Percentiles rank a stretch among this genome's conserved stretches.
These are phyloP conservation scores for Xyrauchen texanus DNA, from an alignment of 2,113 vertebrate genomes.

Conservation along the genomic window DNA sequence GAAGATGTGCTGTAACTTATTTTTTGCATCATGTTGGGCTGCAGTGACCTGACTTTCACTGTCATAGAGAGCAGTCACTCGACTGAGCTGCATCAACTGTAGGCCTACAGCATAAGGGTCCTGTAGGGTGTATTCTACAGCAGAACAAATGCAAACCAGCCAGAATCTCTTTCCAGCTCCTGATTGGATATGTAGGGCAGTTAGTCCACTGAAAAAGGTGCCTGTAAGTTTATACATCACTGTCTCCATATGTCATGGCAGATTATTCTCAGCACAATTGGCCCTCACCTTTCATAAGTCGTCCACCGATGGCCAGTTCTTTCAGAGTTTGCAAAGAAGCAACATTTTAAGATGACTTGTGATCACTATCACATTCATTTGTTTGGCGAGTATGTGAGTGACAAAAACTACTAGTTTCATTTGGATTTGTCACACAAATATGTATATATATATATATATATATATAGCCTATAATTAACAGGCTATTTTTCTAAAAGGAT, in stretches of 20 bases:
- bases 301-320: conserved; percentile 22
- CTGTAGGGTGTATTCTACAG: conserved; percentile 32
- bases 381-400: too few species aligned
- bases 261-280: conserved; percentile 50
- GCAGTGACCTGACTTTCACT: conserved; percentile 27
- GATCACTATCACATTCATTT: conserved; percentile 7
- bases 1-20: conserved; percentile 54
- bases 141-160: conserved; percentile 55
- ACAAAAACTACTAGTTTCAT: too few species aligned
- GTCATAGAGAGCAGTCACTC: conserved; percentile 21
- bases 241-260: conserved; percentile 51
- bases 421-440: too few species aligned
- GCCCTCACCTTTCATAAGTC: conserved; percentile 49
- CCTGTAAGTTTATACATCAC: conserved; percentile 54
- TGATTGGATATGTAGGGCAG: conserved; percentile 53
- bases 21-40: conserved; percentile 42
- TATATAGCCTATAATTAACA: too few species aligned
- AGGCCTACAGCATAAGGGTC: conserved; percentile 14
- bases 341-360: conserved; percentile 18
- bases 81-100: not conserved
- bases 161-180: conserved; percentile 26
- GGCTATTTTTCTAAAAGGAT: too few species aligned
- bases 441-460: too few species aligned
- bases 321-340: conserved; percentile 20
- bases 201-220: conserved; percentile 54